Evolutionary conservation across 2,113 vertebrate species (phyloP).

Genomic region (Crocuta crocuta): DNA sequence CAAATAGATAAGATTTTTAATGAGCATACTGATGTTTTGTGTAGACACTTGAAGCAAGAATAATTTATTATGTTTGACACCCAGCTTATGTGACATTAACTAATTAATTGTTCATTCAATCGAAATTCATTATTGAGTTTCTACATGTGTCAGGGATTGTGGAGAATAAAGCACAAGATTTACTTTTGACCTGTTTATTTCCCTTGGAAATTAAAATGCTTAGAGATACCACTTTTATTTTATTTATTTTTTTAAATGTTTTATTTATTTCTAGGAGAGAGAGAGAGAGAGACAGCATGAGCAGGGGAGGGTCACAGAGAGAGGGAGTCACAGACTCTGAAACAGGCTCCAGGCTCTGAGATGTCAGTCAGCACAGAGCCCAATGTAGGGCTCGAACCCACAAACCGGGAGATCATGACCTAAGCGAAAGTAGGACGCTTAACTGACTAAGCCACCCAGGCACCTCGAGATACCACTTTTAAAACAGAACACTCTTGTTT

Average conservation of each 20-base stretch:
- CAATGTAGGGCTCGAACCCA: too few relatives aligned
- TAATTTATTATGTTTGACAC: constrained; percentile 32
- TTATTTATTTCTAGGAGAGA: too few relatives aligned
- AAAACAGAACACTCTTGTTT: not conserved
- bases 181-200: not conserved
- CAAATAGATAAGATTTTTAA: constrained; percentile 21
- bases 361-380: too few relatives aligned
- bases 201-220: not conserved
- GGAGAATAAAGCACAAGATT: not conserved
- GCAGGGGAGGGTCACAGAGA: too few relatives aligned
- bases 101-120: constrained; percentile 17
- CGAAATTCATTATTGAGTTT: constrained; percentile 36
- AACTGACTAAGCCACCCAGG: too few relatives aligned
- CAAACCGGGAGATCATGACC: too few relatives aligned
- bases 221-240: not conserved
- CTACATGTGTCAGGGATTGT: not conserved
- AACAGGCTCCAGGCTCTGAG: too few relatives aligned
- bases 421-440: too few relatives aligned
- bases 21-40: not conserved
- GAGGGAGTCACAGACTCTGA: too few relatives aligned
- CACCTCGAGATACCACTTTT: not conserved
- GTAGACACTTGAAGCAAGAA: constrained; percentile 2
- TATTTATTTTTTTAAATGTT: too few relatives aligned
- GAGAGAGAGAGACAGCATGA: too few relatives aligned
- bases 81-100: constrained; percentile 18